phyloP scores from a whole-genome alignment of 2,113 vertebrate species.

The Hiodon tergisus region DNA sequence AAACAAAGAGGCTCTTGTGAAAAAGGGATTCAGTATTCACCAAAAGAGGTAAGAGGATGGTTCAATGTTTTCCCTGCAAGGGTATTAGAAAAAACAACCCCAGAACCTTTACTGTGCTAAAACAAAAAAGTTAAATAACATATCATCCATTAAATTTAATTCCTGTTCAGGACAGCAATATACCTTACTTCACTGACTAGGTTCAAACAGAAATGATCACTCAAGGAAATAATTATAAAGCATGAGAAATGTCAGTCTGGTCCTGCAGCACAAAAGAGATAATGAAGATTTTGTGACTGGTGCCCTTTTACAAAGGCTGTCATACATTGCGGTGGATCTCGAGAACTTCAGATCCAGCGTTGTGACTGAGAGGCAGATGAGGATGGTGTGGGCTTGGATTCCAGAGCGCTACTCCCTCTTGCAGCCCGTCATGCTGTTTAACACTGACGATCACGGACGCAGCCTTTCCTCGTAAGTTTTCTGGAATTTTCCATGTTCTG shows the following conservation, averaged over 20 bases:
- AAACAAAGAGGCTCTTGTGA: constrained; percentile 69
- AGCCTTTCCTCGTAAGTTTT: constrained; percentile 67
- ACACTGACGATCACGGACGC: constrained; percentile 60
- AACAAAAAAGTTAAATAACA: too few relatives aligned
- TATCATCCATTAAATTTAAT: too few relatives aligned
- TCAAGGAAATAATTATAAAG: too few relatives aligned
- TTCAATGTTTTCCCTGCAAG: neutral
- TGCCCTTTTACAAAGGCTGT: constrained; percentile 50
- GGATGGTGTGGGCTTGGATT: constrained; percentile 82
- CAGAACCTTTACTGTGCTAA: too few relatives aligned
- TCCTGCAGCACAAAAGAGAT: too few relatives aligned
- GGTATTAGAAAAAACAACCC: too few relatives aligned
- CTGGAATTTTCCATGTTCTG: neutral
- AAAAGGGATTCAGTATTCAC: constrained; percentile 68
- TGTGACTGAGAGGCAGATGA: constrained; percentile 73
- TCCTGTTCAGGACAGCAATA: too few relatives aligned
- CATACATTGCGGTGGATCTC: constrained; percentile 67
- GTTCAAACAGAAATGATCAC: too few relatives aligned
- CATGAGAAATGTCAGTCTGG: too few relatives aligned
- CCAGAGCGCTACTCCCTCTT: constrained; percentile 79
- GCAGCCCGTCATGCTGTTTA: constrained; percentile 68
- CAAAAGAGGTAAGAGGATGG: constrained; percentile 60
- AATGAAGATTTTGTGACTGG: neutral
- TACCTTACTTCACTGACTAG: too few relatives aligned
- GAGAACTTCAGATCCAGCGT: constrained; percentile 64